Conservation (phyloP, 1,140 invertebrate species). For the Scylla paramamosain region DNA sequence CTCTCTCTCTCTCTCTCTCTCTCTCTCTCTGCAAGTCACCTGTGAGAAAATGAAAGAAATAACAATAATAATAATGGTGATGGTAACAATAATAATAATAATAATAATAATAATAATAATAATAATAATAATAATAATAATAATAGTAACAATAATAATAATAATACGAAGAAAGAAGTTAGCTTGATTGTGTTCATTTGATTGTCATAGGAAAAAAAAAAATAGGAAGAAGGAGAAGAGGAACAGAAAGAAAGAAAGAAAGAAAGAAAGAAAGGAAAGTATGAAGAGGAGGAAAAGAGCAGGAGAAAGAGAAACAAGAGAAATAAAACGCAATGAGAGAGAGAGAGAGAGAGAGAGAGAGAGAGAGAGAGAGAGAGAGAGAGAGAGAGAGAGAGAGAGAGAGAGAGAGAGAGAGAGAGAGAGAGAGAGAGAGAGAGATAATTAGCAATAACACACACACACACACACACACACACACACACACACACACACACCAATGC, state of each 20-base stretch:
- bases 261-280: background rate
- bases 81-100: too few species aligned
- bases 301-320: slow-evolving; percentile 36
- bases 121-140: too few species aligned
- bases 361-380: slow-evolving; percentile 4
- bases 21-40: background rate
- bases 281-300: slow-evolving; percentile 18
- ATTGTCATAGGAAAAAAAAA: slow-evolving; percentile 26
- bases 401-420: slow-evolving; percentile 25
- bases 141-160: too few species aligned
- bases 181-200: too few species aligned
- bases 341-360: background rate
- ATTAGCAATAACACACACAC: too few species aligned
- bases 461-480: slow-evolving; percentile 8
- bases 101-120: too few species aligned
- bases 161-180: background rate
- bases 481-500: slow-evolving; percentile 17
- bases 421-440: too few species aligned
- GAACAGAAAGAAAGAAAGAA: background rate
- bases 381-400: background rate
- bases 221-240: background rate
- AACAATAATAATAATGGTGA: too few species aligned
- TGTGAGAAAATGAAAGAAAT: too few species aligned
- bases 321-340: background rate
- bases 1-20: too few species aligned